phyloP scores from a whole-genome alignment of 2,797 vertebrate genomes.

The Chrosomus eos region DNA sequence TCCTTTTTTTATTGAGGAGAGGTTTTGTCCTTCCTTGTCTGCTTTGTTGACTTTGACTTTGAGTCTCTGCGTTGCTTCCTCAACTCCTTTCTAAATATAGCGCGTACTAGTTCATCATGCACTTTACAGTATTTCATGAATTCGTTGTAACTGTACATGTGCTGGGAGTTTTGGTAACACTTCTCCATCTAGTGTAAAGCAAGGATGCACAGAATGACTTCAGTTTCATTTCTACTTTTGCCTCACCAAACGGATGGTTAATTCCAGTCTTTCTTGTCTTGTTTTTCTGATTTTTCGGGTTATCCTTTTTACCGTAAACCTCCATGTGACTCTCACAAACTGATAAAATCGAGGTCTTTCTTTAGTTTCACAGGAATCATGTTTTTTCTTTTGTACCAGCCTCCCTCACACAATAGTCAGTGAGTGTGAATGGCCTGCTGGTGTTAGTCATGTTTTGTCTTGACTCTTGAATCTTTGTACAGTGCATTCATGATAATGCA shows the following conservation, averaged over 20 bases:
- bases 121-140: conserved; percentile 1
- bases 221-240: conserved; percentile 42
- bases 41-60: background rate
- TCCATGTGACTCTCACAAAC: background rate
- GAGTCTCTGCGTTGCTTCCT: conserved; percentile 44
- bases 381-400: conserved; percentile 2
- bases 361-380: conserved; percentile 5
- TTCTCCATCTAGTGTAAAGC: conserved; percentile 23
- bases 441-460: conserved; percentile 24
- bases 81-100: conserved; percentile 72
- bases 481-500: background rate
- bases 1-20: background rate
- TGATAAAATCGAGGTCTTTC: background rate
- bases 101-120: conserved; percentile 44
- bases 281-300: background rate
- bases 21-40: background rate
- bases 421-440: background rate
- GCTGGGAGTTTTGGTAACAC: background rate
- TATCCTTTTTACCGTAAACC: background rate
- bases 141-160: background rate
- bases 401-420: background rate
- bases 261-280: conserved; percentile 36
- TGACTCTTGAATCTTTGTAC: background rate
- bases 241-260: conserved; percentile 23
- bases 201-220: background rate